Evolutionary conservation across 2,888 invertebrate species (phyloP).

Genomic region (Campoplex capitator): DNA sequence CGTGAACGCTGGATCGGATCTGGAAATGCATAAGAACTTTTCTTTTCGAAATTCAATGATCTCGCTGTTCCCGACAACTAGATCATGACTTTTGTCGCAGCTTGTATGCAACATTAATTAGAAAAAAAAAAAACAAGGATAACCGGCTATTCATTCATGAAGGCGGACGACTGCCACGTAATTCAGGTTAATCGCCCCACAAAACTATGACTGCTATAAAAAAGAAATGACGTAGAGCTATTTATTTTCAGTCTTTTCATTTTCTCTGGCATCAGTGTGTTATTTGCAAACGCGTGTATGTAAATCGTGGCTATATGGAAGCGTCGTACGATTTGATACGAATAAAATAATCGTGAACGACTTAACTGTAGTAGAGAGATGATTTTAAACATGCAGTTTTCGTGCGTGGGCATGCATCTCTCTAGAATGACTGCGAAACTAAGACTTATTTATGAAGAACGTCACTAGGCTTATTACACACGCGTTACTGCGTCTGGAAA

Average conservation of each 20-base stretch:
- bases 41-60: not conserved
- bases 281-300: slow-evolving; percentile 1
- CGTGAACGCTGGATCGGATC: not conserved
- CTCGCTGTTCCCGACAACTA: not conserved
- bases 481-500: not conserved
- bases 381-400: slow-evolving; percentile 52
- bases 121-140: not conserved
- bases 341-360: slow-evolving; percentile 38
- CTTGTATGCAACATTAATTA: not conserved
- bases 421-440: slow-evolving; percentile 63
- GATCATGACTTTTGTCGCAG: not conserved
- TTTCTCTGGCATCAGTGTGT: slow-evolving; percentile 6
- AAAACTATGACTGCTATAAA: slow-evolving; percentile 34
- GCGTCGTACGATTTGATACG: slow-evolving; percentile 19
- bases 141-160: slow-evolving; percentile 43
- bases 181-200: slow-evolving; percentile 64
- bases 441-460: slow-evolving; percentile 77
- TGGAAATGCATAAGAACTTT: not conserved
- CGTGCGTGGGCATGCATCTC: slow-evolving; percentile 61
- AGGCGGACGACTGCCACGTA: slow-evolving; percentile 45
- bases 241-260: slow-evolving; percentile 37
- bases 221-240: not conserved
- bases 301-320: slow-evolving; percentile 17
- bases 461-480: slow-evolving; percentile 64
- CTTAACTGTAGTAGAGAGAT: slow-evolving; percentile 24